Conservation (phyloP, 2,888 invertebrate genomes). For the Heteropelma amictum region DNA sequence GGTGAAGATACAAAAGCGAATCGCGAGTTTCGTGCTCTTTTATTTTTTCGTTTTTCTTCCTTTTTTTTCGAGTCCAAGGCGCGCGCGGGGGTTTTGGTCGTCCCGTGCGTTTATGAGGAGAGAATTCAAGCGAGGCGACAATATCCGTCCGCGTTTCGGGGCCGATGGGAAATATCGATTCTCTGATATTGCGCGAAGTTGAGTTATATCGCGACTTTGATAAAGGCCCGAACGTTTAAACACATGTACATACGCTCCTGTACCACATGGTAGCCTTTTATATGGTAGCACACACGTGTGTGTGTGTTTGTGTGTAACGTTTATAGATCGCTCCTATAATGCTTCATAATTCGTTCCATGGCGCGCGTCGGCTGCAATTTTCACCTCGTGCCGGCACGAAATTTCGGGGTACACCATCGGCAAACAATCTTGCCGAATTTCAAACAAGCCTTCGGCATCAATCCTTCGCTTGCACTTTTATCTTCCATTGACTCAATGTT, state of each 20-base stretch:
- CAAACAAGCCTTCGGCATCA: no score
- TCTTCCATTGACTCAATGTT: not conserved
- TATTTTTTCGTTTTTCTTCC: not conserved
- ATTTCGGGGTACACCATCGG: constrained; percentile 27
- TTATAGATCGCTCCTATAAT: constrained; percentile 19
- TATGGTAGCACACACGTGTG: no score
- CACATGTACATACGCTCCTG: constrained; percentile 15
- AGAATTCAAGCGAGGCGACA: constrained; percentile 36
- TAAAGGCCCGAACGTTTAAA: constrained; percentile 43
- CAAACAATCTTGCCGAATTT: constrained; percentile 16
- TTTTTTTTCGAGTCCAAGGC: no score
- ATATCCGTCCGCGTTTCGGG: constrained; percentile 15
- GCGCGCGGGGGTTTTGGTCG: not conserved
- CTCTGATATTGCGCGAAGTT: constrained; percentile 30
- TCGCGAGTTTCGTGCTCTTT: not conserved
- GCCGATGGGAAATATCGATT: constrained; percentile 47
- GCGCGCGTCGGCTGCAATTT: constrained; percentile 34
- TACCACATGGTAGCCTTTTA: no score
- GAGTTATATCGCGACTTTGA: constrained; percentile 46
- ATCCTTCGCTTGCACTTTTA: constrained; percentile 1
- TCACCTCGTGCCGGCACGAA: not conserved
- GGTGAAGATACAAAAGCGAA: not conserved
- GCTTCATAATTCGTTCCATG: not conserved
- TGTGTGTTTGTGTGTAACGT: constrained; percentile 27
- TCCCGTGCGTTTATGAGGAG: constrained; percentile 19